Conservation (phyloP, 1,140 invertebrate species). For the Microvelia longipes region DNA sequence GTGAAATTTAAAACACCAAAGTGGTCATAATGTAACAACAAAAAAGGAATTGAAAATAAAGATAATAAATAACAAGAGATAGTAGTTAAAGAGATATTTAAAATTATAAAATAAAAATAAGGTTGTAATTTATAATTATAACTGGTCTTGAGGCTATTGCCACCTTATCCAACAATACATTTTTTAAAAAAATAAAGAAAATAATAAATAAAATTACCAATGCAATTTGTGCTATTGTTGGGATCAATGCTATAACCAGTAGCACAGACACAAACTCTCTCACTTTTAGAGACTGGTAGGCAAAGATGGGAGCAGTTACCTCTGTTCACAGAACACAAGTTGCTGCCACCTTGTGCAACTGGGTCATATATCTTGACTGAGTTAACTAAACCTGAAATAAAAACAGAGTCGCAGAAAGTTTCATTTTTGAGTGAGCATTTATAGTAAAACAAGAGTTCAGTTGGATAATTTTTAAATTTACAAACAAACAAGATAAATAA, state of each 20-base stretch:
- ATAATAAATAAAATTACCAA: constrained; percentile 27
- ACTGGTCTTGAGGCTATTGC: no score
- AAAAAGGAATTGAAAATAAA: no score
- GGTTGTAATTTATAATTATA: no score
- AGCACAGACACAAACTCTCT: constrained; percentile 54
- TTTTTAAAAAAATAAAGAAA: constrained; percentile 8
- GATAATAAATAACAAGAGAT: no score
- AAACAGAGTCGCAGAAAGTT: no score
- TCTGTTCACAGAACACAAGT: constrained; percentile 38
- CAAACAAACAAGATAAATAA: no score
- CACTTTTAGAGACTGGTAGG: constrained; percentile 41
- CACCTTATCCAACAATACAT: constrained; percentile 46
- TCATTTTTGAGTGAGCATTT: no score
- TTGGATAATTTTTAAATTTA: no score
- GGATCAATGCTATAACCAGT: constrained; percentile 46
- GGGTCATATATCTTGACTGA: constrained; percentile 56
- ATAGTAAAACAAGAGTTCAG: no score
- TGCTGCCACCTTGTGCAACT: constrained; percentile 37
- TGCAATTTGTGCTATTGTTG: constrained; percentile 34
- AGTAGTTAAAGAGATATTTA: no score
- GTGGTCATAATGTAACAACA: no score
- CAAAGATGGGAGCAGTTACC: constrained; percentile 63
- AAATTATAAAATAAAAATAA: no score
- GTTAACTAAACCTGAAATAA: constrained; percentile 37
- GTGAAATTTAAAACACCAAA: background rate